These are phyloP conservation scores for Cynaeus angustus DNA, from an alignment of 2,888 invertebrate genomes.

Conservation along the genomic window DNA sequence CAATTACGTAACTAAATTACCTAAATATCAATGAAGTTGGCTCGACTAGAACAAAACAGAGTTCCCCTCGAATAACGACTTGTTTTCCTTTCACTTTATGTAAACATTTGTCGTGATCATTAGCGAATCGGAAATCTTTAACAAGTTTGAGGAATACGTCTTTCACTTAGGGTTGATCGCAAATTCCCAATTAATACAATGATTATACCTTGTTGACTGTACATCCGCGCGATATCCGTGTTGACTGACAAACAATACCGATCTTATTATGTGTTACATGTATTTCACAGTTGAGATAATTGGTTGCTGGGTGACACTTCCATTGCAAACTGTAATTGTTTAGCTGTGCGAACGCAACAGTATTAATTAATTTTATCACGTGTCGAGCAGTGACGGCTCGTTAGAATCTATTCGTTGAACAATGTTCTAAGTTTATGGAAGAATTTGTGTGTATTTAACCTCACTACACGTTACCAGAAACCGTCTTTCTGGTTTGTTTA, in stretches of 20 bases:
- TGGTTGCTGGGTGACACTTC: conserved; percentile 41
- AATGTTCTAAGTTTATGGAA: background rate
- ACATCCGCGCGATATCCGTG: conserved; percentile 22
- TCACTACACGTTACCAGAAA: too few relatives aligned
- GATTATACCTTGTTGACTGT: conserved; percentile 26
- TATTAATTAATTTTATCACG: conserved; percentile 42
- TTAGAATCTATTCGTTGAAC: conserved; percentile 1
- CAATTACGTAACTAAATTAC: conserved; percentile 41
- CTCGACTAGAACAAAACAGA: conserved; percentile 30
- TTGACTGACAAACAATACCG: conserved; percentile 36
- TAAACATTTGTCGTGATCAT: conserved; percentile 40
- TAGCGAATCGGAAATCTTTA: conserved; percentile 35
- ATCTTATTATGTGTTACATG: conserved; percentile 38
- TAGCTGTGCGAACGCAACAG: conserved; percentile 33
- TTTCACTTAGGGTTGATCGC: conserved; percentile 21
- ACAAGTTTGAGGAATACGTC: conserved; percentile 25
- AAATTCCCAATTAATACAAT: conserved; percentile 39
- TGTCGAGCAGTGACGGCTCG: conserved; percentile 39
- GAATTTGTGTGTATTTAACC: background rate
- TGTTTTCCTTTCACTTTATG: conserved; percentile 32
- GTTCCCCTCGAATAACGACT: conserved; percentile 20
- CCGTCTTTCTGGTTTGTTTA: background rate
- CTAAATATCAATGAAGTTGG: conserved; percentile 40
- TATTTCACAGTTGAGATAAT: conserved; percentile 37
- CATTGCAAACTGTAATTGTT: conserved; percentile 40